Evolutionary conservation across 1,140 invertebrate species (phyloP), one percentile per base, ranked within the genome.

Genomic region (Monomorium pharaonis): DNA sequence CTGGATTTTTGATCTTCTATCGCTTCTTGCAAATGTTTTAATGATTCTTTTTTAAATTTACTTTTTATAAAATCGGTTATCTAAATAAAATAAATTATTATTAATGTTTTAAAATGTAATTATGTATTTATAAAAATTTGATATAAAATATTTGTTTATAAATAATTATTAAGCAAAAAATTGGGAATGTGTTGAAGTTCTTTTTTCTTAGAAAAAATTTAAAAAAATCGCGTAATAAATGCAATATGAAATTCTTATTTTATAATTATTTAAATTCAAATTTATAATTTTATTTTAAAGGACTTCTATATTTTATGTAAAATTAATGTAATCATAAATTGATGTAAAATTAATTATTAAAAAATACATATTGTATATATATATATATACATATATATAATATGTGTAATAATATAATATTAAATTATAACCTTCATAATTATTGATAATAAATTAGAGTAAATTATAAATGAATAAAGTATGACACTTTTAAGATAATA

Each of bases 51-150:
- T 9, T 58, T 10, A 18, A n/a, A 70, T 10, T 70, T 21, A 70
- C 2, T 81, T 70, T 58, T 44, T 7, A 44, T 37, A 12, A 70
- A 70, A 7, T 70, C 37, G 3, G 2, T 58, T 30, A 81, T 21
- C 78, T 81, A 42, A 33, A 70, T 33, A 0, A n/a, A n/a, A 81
- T 1, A 44, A 44, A 44, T 70, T n/a, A 78, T 51, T 42, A 44
- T 16, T 21, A 58, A 58, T 75, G 10, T 60, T 24, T 67, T 27
- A 1, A 70, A 33, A 27, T 70, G 44, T 51, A 27, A 18, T 69
- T 16, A 7, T 3, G 1, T 16, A 24, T 47, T n/a, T 27, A 14
- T 27, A 69, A 47, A 47, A 47, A 7, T 21, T 6, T 7, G 6
- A 44, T 27, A 24, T 7, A 60, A 60, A 60, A 60, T 30, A 60